Percentiles rank a stretch among this genome's conserved stretches.
Conservation (phyloP, 2,888 invertebrate species). For the Zele albiditarsus region DNA sequence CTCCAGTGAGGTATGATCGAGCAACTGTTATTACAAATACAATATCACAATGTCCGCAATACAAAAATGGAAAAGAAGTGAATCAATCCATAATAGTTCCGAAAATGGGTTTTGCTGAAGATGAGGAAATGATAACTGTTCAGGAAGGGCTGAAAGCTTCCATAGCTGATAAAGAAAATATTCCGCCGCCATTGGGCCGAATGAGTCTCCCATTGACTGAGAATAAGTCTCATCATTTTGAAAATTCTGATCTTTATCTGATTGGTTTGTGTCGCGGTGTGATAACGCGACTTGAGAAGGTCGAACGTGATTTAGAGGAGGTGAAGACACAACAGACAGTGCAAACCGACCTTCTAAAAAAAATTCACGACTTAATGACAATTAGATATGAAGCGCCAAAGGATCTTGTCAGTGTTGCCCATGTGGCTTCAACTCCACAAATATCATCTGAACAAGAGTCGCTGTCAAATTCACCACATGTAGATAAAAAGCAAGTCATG, state of each 20-base stretch:
- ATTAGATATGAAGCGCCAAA: background rate
- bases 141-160: conserved; percentile 15
- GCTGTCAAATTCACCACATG: background rate
- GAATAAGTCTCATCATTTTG: background rate
- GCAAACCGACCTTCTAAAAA: background rate
- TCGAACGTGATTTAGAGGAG: conserved; percentile 7
- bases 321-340: background rate
- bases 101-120: background rate
- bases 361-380: background rate
- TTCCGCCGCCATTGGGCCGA: conserved; percentile 8
- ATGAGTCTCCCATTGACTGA: background rate
- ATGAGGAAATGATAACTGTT: background rate
- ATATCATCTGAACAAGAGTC: background rate
- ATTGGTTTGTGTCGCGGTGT: background rate
- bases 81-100: background rate
- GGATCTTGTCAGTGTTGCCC: background rate
- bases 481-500: background rate
- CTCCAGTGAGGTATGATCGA: background rate
- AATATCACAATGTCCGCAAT: background rate
- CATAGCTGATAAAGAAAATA: conserved; percentile 31
- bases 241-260: background rate
- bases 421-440: background rate
- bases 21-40: conserved; percentile 28
- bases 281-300: conserved; percentile 8
- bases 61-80: background rate